A percentile compares a stretch with the other conserved stretches of the same genome.
Evolutionary conservation across 2,113 vertebrate species (phyloP).

Genomic region (Triplophysa tibetana): DNA sequence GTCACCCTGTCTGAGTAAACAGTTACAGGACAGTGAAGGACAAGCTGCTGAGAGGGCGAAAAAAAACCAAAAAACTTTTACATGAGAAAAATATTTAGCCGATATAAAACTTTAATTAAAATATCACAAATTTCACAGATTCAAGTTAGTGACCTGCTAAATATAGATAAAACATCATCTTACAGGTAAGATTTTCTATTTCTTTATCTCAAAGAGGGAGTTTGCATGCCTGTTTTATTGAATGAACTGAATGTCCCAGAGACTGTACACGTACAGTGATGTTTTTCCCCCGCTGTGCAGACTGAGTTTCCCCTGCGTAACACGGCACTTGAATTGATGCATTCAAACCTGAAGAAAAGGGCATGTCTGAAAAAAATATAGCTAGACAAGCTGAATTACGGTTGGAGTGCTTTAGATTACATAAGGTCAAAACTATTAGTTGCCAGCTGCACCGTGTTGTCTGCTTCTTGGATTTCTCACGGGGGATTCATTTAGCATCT

Average conservation of each 20-base stretch:
- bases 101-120: no score
- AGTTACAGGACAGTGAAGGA: background rate
- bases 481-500: background rate
- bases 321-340: conserved; percentile 42
- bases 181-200: background rate
- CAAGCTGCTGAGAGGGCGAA: background rate
- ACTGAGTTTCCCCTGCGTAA: conserved; percentile 34
- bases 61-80: no score
- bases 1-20: background rate
- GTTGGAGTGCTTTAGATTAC: background rate
- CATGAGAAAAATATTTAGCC: no score
- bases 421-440: background rate
- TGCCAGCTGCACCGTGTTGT: conserved; percentile 2
- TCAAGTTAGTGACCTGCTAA: background rate
- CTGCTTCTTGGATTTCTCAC: background rate
- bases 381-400: background rate
- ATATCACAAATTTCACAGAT: no score
- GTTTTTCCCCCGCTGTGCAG: background rate
- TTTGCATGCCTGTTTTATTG: background rate
- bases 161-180: background rate
- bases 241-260: background rate
- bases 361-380: conserved; percentile 2
- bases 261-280: conserved; percentile 2
- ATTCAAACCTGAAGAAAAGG: conserved; percentile 20
- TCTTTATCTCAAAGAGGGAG: background rate